These are phyloP conservation scores for Lasioglossum leucozonium DNA, from an alignment of 2,888 invertebrate genomes.

Conservation along the genomic window DNA sequence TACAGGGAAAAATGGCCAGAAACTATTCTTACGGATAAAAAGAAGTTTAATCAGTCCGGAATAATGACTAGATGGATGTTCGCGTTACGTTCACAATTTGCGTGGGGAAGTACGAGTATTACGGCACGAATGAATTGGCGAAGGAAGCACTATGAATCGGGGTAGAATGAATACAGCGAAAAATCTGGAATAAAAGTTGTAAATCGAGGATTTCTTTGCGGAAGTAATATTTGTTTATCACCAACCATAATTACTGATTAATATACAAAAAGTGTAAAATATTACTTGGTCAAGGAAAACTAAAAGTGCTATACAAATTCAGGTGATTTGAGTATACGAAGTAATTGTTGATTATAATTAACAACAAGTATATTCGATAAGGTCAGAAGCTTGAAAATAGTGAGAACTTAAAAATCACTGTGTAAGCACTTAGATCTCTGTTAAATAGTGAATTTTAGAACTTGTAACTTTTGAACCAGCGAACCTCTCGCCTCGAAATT, in stretches of 20 bases:
- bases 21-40: not conserved
- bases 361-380: too few relatives aligned
- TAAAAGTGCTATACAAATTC: too few relatives aligned
- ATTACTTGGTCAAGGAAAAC: not conserved
- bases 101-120: not conserved
- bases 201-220: not conserved
- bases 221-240: too few relatives aligned
- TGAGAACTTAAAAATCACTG: too few relatives aligned
- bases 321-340: too few relatives aligned
- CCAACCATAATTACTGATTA: too few relatives aligned
- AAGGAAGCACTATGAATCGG: not conserved
- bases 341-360: too few relatives aligned
- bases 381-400: too few relatives aligned
- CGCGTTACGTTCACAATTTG: not conserved
- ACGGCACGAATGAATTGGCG: not conserved
- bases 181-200: not conserved
- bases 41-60: not conserved
- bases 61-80: conserved; percentile 3
- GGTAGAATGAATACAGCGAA: not conserved
- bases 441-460: too few relatives aligned
- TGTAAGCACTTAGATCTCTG: too few relatives aligned
- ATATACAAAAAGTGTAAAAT: not conserved
- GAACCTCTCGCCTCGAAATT: too few relatives aligned
- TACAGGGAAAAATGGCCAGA: not conserved
- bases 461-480: too few relatives aligned